Evolutionary conservation across 2,113 vertebrate species (phyloP), one percentile per base, ranked within the genome.

Genomic region (Plotosus lineatus): DNA sequence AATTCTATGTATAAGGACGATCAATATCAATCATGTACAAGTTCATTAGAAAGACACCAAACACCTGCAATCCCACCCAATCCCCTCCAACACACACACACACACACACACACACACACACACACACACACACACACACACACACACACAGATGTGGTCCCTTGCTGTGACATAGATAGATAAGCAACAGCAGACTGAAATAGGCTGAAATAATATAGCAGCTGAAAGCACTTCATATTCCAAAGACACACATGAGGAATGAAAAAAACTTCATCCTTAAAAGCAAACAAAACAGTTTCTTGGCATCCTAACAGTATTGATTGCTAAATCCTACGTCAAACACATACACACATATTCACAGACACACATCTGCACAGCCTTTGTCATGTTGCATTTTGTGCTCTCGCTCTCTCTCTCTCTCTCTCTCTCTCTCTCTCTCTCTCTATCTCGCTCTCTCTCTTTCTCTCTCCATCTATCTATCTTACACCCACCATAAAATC

Each of bases 171-270:
- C 82, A 86, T 69, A 81, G 85, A 86, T 65, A 73, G 69, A 83
- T 75, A 75, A 86, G 85, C 50, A 74, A 74, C 82, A 78, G 75
- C 82, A 83, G 75, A 81, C 51, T 55, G 82, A 86, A 83, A 86
- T 81, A 86, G 75, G 80, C 80, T 81, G 68, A 83, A 83, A 86
- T 86, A 86, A 86, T 60, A 81, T 63, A 44, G 78, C 60, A 66
- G 60, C 82, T 63, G 74, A 86, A 78, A 81, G 75, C 75, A 58
- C 82, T 86, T 86, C 81, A 81, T 85, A 80, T 80, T 85, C 68
- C 60, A 60, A 71, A 84, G 73, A 80, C 77, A 75, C 75, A 42
- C 81, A 83, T 58, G 21, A 28, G 33, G 44, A 75, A 63, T 31
- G 77, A 63, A 48, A 55, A n/a, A 80, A 82, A 79, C 83, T 82